Evolutionary conservation across 2,113 vertebrate species (phyloP).

Genomic region (Okapia johnstoni): DNA sequence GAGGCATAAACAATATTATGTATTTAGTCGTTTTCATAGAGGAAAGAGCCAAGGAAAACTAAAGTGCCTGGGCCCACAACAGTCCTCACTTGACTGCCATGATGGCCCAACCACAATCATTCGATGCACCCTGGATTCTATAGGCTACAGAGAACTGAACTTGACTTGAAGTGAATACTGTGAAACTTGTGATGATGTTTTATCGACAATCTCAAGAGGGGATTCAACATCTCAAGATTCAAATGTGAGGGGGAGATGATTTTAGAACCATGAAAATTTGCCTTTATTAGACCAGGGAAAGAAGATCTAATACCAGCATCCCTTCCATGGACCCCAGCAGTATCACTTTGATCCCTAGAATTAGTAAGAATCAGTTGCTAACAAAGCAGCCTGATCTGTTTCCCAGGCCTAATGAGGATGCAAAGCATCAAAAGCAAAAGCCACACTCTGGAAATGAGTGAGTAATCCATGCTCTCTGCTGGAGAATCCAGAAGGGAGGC

Average conservation of each 20-base stretch:
- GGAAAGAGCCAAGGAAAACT: background rate
- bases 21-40: background rate
- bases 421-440: background rate
- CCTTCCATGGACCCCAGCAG: background rate
- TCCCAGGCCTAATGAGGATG: background rate
- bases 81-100: fast-evolving
- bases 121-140: background rate
- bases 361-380: background rate
- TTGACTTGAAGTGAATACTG: background rate
- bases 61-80: background rate
- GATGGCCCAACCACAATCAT: background rate
- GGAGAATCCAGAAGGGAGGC: background rate
- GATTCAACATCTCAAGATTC: background rate
- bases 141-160: background rate
- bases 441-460: background rate
- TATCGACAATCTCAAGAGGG: background rate
- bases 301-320: background rate
- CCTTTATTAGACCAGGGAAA: background rate
- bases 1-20: background rate
- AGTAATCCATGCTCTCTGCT: fast-evolving
- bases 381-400: background rate
- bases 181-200: background rate
- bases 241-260: background rate
- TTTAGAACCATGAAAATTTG: background rate
- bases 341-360: background rate